phyloP scores from a whole-genome alignment of 2,888 invertebrate genomes.

The Troilus luridus region DNA sequence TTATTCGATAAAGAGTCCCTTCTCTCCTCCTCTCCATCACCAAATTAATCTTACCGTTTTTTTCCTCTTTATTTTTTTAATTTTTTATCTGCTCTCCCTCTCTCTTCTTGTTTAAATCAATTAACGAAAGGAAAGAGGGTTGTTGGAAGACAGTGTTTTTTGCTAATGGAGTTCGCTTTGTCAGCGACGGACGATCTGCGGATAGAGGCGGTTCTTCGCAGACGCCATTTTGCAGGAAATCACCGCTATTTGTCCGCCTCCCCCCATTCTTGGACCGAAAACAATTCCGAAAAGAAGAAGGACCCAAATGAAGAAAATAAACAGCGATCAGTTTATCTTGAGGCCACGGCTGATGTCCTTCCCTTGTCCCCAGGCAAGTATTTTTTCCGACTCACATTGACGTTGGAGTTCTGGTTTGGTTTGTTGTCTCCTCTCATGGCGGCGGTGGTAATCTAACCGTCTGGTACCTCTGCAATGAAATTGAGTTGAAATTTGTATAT shows the following conservation, averaged over 20 bases:
- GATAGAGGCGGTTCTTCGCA: neutral
- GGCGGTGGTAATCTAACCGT: neutral
- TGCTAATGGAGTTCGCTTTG: constrained; percentile 19
- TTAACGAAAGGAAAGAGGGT: constrained; percentile 20
- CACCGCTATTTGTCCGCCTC: constrained; percentile 18
- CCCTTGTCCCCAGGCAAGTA: neutral
- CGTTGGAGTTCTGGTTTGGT: neutral
- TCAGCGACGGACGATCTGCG: constrained; percentile 2
- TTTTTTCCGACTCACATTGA: constrained; percentile 30
- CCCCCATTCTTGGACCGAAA: neutral
- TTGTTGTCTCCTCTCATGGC: neutral
- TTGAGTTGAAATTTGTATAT: too few relatives aligned
- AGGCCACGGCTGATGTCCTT: neutral
- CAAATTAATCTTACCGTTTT: constrained; percentile 19
- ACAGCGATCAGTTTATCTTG: constrained; percentile 28
- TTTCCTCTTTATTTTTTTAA: neutral
- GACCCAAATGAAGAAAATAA: constrained; percentile 40
- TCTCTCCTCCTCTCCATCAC: neutral
- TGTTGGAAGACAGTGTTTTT: constrained; percentile 19
- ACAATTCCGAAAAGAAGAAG: constrained; percentile 33
- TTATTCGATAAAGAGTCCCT: neutral
- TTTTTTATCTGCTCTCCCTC: neutral
- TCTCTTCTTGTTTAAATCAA: constrained; percentile 13
- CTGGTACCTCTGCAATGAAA: neutral
- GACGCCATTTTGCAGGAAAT: constrained; percentile 23